Conservation (phyloP, 2,113 vertebrate species). For the Neolamprologus toae region DNA sequence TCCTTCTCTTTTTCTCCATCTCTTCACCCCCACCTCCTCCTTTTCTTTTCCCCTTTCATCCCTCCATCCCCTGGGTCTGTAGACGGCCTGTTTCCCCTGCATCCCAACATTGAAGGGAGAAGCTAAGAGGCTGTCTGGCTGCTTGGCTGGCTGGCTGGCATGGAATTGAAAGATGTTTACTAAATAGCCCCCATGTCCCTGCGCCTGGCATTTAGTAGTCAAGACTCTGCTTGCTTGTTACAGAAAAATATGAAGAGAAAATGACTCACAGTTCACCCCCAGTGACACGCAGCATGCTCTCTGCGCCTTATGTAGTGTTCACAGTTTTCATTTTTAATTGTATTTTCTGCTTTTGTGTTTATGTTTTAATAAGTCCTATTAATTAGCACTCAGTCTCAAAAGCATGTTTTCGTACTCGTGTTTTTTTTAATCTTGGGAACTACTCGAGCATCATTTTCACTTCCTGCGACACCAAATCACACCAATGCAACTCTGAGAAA, state of each 20-base stretch:
- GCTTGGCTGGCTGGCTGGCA: conserved; percentile 32
- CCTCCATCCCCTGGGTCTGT: conserved; percentile 50
- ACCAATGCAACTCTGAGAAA: not conserved
- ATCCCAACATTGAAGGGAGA: conserved; percentile 35
- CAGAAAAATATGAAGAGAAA: conserved; percentile 4
- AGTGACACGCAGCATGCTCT: not conserved
- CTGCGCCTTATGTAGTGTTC: not conserved
- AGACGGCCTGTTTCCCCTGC: conserved; percentile 45
- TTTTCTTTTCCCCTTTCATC: conserved; percentile 45
- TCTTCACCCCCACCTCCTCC: not conserved
- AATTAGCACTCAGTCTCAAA: conserved; percentile 2
- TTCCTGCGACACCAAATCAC: conserved; percentile 16
- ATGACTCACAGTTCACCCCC: not conserved
- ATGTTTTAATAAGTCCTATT: conserved; percentile 10
- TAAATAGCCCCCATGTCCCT: conserved; percentile 61
- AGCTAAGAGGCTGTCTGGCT: conserved; percentile 29
- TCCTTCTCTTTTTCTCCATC: conserved; percentile 44
- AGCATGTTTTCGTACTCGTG: not conserved
- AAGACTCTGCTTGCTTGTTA: conserved; percentile 46
- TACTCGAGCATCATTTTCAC: conserved; percentile 14
- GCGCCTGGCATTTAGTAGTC: conserved; percentile 52
- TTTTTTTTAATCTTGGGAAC: conserved; percentile 5
- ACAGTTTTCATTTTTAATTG: not conserved
- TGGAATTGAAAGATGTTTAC: conserved; percentile 57
- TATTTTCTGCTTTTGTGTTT: not conserved